phyloP scores from a whole-genome alignment of 2,888 invertebrate species.

The Epinotia nisella region DNA sequence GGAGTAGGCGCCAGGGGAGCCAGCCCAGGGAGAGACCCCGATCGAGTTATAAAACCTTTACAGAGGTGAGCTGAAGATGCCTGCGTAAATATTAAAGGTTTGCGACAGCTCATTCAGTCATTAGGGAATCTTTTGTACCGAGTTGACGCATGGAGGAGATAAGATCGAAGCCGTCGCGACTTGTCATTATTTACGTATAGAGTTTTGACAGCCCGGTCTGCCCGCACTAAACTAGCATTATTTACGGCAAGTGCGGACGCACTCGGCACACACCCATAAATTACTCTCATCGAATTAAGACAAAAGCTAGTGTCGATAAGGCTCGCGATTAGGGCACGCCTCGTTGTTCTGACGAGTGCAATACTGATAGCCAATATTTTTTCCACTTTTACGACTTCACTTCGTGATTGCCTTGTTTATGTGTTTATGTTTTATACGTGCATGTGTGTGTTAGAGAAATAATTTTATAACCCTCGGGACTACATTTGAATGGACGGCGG shows the following conservation, averaged over 20 bases:
- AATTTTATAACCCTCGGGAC: slow-evolving; percentile 28
- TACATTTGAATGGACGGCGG: slow-evolving; percentile 22
- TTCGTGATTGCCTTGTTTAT: slow-evolving; percentile 62
- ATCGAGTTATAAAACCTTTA: slow-evolving; percentile 78
- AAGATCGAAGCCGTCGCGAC: slow-evolving; percentile 71
- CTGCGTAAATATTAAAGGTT: slow-evolving; percentile 81
- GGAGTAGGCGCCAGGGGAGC: slow-evolving; percentile 74
- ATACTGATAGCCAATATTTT: slow-evolving; percentile 73
- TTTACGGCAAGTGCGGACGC: slow-evolving; percentile 74
- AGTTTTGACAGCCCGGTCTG: slow-evolving; percentile 77
- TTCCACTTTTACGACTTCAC: slow-evolving; percentile 71
- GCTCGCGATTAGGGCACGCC: slow-evolving; percentile 71
- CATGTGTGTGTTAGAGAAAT: slow-evolving; percentile 33
- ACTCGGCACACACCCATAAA: slow-evolving; percentile 65
- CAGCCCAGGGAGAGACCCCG: slow-evolving; percentile 63
- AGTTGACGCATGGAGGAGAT: slow-evolving; percentile 71
- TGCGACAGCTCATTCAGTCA: slow-evolving; percentile 82
- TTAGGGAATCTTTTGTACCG: slow-evolving; percentile 78
- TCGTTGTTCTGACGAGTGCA: slow-evolving; percentile 74
- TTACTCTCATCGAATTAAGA: slow-evolving; percentile 80
- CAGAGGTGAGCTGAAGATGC: slow-evolving; percentile 79
- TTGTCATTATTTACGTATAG: slow-evolving; percentile 79
- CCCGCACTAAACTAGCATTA: slow-evolving; percentile 74
- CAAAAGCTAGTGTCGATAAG: slow-evolving; percentile 78
- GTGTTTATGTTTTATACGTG: slow-evolving; percentile 44